Evolutionary conservation across 2,113 vertebrate species (phyloP).

Genomic region (Platichthys stellatus): DNA sequence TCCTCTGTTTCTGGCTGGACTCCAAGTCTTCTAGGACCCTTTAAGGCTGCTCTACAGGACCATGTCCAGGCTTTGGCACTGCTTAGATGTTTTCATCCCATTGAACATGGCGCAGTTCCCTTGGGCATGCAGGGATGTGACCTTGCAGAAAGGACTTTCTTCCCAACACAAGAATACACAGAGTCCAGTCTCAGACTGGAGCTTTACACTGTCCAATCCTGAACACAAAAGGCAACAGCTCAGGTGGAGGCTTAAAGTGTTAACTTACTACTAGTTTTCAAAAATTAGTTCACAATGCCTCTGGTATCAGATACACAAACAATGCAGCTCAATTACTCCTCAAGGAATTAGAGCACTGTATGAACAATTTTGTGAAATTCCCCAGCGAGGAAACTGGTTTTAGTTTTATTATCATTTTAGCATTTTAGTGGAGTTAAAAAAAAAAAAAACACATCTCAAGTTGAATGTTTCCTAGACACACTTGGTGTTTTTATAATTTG

Average conservation of each 20-base stretch:
- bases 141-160: slow-evolving; percentile 16
- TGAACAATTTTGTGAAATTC: slow-evolving; percentile 22
- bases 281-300: slow-evolving; percentile 9
- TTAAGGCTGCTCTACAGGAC: slow-evolving; percentile 58
- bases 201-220: slow-evolving; percentile 16
- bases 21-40: slow-evolving; percentile 70
- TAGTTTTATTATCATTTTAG: slow-evolving; percentile 8
- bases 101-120: slow-evolving; percentile 35
- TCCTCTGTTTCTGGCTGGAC: slow-evolving; percentile 68
- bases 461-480: neutral
- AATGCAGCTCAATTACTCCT: slow-evolving; percentile 36
- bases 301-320: slow-evolving; percentile 47
- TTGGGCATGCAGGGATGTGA: slow-evolving; percentile 40
- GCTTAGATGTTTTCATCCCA: slow-evolving; percentile 43
- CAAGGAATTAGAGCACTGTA: slow-evolving; percentile 21
- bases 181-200: neutral
- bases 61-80: slow-evolving; percentile 49
- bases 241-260: slow-evolving; percentile 31
- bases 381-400: slow-evolving; percentile 33
- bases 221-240: slow-evolving; percentile 18
- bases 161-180: slow-evolving; percentile 16
- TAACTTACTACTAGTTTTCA: slow-evolving; percentile 23
- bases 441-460: neutral
- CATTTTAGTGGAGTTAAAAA: neutral
- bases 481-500: neutral